Percentiles rank a stretch among this genome's conserved stretches.
Evolutionary conservation across 1,140 invertebrate genomes (phyloP).

Genomic region (Glossosoma conforme): DNA sequence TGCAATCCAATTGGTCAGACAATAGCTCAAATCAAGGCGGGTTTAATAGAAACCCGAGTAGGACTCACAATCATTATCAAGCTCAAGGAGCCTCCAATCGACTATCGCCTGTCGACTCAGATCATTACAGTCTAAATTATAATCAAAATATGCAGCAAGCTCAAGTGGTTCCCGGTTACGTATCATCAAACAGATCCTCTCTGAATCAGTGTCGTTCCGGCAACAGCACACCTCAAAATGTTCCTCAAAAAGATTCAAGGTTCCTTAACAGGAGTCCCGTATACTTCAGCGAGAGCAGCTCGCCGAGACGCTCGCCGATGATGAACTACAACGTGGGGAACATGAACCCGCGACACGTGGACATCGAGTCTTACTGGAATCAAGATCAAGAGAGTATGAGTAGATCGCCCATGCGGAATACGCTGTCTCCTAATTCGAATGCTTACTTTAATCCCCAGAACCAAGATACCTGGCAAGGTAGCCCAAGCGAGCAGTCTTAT

Average conservation of each 20-base stretch:
- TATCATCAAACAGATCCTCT: constrained; percentile 15
- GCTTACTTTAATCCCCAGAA: constrained; percentile 30
- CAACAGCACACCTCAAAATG: constrained; percentile 37
- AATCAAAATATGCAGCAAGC: not conserved
- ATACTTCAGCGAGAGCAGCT: constrained; percentile 44
- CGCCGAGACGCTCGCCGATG: constrained; percentile 45
- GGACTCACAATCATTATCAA: constrained; percentile 13
- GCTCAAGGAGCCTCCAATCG: not conserved
- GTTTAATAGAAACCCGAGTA: constrained; percentile 20
- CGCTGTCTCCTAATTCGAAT: constrained; percentile 30
- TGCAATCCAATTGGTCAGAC: constrained; percentile 18
- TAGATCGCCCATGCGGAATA: constrained; percentile 29
- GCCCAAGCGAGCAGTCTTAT: constrained; percentile 19
- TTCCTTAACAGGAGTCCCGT: constrained; percentile 39
- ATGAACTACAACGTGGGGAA: constrained; percentile 49
- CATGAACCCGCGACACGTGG: constrained; percentile 49
- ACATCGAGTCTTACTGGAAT: constrained; percentile 46
- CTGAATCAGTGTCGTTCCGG: constrained; percentile 30
- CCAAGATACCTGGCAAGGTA: constrained; percentile 29
- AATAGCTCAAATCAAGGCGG: too few species aligned
- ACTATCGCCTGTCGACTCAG: constrained; percentile 5
- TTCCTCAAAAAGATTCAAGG: constrained; percentile 38
- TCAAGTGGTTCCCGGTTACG: constrained; percentile 12
- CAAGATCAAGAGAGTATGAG: constrained; percentile 35
- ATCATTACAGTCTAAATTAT: constrained; percentile 2